Base-by-base conservation (phyloP, 2,113 vertebrate genomes). In the Cricetomys ansorgei region DNA sequence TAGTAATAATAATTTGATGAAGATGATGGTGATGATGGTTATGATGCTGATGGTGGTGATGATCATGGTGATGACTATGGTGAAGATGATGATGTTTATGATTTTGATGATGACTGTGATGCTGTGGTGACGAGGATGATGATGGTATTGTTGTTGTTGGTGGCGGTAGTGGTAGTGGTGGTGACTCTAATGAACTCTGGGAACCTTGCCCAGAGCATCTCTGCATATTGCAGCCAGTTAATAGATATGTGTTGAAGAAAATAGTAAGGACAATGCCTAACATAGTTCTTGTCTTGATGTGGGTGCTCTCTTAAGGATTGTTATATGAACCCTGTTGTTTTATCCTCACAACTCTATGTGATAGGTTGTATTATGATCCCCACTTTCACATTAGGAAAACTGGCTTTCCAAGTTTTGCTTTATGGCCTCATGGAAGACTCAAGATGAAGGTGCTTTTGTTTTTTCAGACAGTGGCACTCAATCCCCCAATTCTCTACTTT, bases 371-470 rank as follows among this genome's bases (percentile, higher is more conserved):
- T 69, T 92, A n/a, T 73, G n/a, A 40, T 72, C 90, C 40, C 27
- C 37, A 69, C 88, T 88, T 91, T 70, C 67, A 48, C 4, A 23
- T 19, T 37, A 94, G 92, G 62, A 77, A 94, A 89, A 91, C 6
- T 37, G 48, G 27, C 59, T 80, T 84, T 65, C 31, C 72, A 11
- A 40, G 50, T 10, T 40, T 92, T 59, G 31, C 27, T 37, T 57
- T 50, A 19, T 88, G 29, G 40, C 16, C 34, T 64, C 67, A 27
- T 88, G n/a, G 45, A 76, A 87, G 72, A 65, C n/a, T n/a, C 75
- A 59, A 25, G 65, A 69, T 50, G 55, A 72, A 55, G 48, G 25
- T 57, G 43, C 72, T 86, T 13, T 67, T 57, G n/a, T 23, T 31
- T 67, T 83, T 7, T 50, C 16, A 53, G 85, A 45, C 9, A 43